Base-by-base conservation (phyloP, 92 coral and sea anemone genomes). In the Epizoanthus illoricatus region DNA sequence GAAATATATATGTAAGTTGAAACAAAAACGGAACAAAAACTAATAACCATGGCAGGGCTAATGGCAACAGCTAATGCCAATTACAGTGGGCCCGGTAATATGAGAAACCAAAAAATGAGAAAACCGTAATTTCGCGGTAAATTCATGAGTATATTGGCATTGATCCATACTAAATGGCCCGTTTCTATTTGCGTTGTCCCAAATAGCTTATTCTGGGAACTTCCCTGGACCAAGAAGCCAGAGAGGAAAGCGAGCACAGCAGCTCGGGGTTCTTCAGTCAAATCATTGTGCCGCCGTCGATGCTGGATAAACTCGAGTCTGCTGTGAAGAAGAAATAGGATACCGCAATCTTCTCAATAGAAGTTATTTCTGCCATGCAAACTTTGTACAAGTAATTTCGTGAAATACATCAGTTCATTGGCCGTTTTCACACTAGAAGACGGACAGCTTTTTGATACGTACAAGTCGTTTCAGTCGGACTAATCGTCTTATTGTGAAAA, bases 241-340 rank as follows among this genome's bases (percentile, higher is more conserved):
- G 73, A 10, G 90, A 91, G 64, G 86, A 79, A 33, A 20, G 63
- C 8, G 75, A 73, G 42, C 86, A 54, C 19, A 84, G 80, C 24
- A 86, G 79, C 2, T 73, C 84, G 8, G 80, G 86, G 4, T 93
- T 93, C 88, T 93, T 93, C 86, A 81, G 86, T 40, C 92, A 93
- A 79, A 93, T 93, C 43, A 91, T 93, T 60, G 97, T 93, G 4
- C 97, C 97, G 61, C 94, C 94, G 65, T 91, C 94, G 2, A 61
- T 93, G 87, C 76, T 91, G 36, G 94, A 93, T 86, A 93, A 93
- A 65, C 80, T 93, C 55, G 97, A 93, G 60, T 86, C 94, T 5
- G 91, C 92, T 33, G 84, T 88, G 88, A 93, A 93, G 83, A 81
- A 71, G 54, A 81, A 68, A 47, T 81, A 81, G 18, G 15, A 47